phyloP scores from a whole-genome alignment of 2,888 invertebrate genomes.

The Drepana falcataria region DNA sequence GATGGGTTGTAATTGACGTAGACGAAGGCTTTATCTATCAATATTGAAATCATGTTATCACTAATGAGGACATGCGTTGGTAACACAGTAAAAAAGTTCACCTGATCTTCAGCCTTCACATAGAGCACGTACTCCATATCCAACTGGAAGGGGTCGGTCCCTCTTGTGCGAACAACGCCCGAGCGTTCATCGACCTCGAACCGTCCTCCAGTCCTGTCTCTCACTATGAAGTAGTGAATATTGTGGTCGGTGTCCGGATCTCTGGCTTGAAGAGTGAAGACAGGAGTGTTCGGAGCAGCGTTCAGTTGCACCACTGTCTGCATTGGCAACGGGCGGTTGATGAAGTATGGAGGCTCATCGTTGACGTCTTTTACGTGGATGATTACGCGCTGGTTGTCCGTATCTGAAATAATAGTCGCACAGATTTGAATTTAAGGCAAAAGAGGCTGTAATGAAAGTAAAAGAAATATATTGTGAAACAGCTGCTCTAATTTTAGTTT shows the following conservation, averaged over 20 bases:
- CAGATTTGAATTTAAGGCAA: no score
- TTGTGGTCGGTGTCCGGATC: constrained; percentile 98
- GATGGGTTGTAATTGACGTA: no score
- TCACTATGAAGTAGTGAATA: constrained; percentile 96
- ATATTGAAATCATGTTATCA: no score
- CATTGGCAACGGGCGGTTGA: constrained; percentile 98
- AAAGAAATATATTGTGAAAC: no score
- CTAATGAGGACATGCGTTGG: no score
- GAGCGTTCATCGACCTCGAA: constrained; percentile 95
- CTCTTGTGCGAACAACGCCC: constrained; percentile 94
- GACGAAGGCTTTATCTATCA: no score
- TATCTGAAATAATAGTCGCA: constrained; percentile 80
- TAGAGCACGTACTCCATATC: constrained; percentile 98
- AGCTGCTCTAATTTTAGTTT: no score
- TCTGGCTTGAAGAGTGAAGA: constrained; percentile 97
- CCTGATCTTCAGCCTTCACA: constrained; percentile 96
- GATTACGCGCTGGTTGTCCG: constrained; percentile 96
- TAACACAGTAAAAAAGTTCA: constrained; percentile 21
- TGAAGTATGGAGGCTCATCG: constrained; percentile 98
- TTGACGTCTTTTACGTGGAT: constrained; percentile 97
- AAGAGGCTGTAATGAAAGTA: no score
- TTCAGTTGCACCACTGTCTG: constrained; percentile 97
- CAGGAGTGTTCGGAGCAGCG: constrained; percentile 96
- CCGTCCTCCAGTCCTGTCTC: constrained; percentile 89
- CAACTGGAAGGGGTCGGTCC: constrained; percentile 93